Percentiles rank a stretch among this genome's conserved stretches.
Evolutionary conservation across 2,113 vertebrate species (phyloP).

Genomic region (Nanger granti): DNA sequence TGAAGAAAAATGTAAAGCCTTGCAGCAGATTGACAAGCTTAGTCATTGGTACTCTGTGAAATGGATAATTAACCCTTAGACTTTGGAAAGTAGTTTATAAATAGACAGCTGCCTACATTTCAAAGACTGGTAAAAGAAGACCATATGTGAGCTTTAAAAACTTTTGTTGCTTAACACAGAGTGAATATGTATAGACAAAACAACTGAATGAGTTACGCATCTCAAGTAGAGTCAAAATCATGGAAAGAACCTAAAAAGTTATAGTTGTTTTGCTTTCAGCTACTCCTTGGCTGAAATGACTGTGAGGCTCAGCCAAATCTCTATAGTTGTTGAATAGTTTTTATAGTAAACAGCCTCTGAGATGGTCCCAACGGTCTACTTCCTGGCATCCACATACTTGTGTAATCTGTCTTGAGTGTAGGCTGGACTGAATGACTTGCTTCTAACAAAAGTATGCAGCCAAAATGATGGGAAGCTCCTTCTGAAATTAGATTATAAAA

Average conservation of each 20-base stretch:
- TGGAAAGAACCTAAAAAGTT: background rate
- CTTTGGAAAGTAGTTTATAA: background rate
- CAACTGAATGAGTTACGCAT: background rate
- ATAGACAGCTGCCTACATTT: background rate
- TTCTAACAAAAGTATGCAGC: background rate
- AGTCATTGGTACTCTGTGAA: background rate
- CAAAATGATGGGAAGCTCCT: background rate
- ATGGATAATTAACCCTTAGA: background rate
- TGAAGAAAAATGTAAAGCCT: background rate
- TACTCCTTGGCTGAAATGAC: background rate
- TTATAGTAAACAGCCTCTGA: background rate
- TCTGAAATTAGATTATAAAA: background rate
- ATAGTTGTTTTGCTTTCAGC: background rate
- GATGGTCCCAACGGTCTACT: background rate
- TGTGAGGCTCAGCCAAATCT: background rate
- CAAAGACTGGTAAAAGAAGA: background rate
- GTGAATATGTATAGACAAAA: background rate
- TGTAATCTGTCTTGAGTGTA: background rate
- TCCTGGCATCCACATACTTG: background rate
- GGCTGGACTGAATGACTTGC: background rate
- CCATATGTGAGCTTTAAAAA: background rate
- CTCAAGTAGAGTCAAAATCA: background rate
- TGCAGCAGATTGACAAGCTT: background rate
- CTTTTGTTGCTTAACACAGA: background rate
- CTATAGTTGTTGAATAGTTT: background rate